Conservation (phyloP, 2,113 vertebrate species). For the Megaceryle maxima region DNA sequence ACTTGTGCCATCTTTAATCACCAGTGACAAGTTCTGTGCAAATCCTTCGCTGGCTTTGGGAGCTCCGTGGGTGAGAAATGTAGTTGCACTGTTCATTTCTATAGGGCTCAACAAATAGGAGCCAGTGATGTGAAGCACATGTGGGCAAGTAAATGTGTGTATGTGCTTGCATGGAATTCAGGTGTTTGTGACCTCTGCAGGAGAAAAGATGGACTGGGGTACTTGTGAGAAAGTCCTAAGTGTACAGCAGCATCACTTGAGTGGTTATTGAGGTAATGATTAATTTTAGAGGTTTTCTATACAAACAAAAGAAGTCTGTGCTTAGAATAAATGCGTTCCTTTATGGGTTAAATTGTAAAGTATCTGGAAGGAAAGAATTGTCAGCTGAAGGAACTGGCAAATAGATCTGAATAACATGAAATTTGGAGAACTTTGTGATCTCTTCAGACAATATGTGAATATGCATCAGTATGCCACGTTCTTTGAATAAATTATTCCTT, state of each 20-base stretch:
- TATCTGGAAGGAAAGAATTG: constrained; percentile 8
- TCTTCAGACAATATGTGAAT: constrained; percentile 63
- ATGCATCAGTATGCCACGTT: constrained; percentile 42
- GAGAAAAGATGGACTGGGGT: neutral
- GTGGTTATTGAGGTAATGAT: neutral
- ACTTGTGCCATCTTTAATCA: neutral
- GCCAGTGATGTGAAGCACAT: neutral
- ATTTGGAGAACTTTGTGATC: constrained; percentile 60
- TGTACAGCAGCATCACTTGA: neutral
- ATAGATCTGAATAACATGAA: constrained; percentile 39
- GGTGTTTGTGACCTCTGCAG: neutral
- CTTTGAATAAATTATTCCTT: constrained; percentile 61
- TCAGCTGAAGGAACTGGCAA: constrained; percentile 40
- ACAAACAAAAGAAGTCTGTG: neutral
- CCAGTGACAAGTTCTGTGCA: neutral
- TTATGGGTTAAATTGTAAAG: neutral
- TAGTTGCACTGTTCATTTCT: neutral
- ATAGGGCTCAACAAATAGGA: neutral
- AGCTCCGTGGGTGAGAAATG: neutral
- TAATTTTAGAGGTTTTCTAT: neutral
- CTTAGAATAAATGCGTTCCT: neutral
- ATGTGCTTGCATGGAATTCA: neutral
- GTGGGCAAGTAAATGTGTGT: neutral
- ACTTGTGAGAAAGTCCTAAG: neutral
- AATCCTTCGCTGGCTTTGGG: neutral